Base-by-base conservation (phyloP, 2,888 invertebrate genomes). In the Leptarthrus brevirostris region DNA sequence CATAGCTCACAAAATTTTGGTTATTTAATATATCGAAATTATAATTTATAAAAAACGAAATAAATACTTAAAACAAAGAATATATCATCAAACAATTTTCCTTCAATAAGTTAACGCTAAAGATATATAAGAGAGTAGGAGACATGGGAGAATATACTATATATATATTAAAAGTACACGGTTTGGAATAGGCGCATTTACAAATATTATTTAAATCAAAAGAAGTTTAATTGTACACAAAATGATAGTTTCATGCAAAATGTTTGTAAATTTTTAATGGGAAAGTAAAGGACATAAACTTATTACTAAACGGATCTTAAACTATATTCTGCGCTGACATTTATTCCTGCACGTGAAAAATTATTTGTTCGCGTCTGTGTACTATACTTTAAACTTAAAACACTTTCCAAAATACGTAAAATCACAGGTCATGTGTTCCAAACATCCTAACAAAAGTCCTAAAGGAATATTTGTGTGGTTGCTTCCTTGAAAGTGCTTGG, bases 41-140 rank as follows among this genome's bases (percentile, higher is more conserved):
- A 61, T 61, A 61, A 61, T 61, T 61, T 40, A 61, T 40, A 36
- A 61, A 61, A 58, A 44, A 18, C 20, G 61, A 61, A 61, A 61
- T 61, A 61, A 61, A 61, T 61, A 61, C 61, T 61, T 61, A 61
- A 40, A 61, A 40, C 36, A 18, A 44, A 14, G 61, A 36, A 61
- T 20, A 61, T 61, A 40, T 18, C 34, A 36, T 61, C 16, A 12
- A 12, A 44, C 34, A 61, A 36, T 40, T 61, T 20, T 20, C 36
- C 20, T 18, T 61, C 10, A 61, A 61, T 61, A 61, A 61, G 18
- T 61, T 61, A 61, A 61, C 36, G 36, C 34, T 61, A 61, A 18
- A 12, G 61, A 12, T n/a, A 4, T 44, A 44, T n/a, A 44, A 44
- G 16, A 44, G 4, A 44, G 44, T 44, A 44, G 3, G 44, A 14